Conservation (phyloP, 1,140 invertebrate genomes). For the Phenacoccus solenopsis region DNA sequence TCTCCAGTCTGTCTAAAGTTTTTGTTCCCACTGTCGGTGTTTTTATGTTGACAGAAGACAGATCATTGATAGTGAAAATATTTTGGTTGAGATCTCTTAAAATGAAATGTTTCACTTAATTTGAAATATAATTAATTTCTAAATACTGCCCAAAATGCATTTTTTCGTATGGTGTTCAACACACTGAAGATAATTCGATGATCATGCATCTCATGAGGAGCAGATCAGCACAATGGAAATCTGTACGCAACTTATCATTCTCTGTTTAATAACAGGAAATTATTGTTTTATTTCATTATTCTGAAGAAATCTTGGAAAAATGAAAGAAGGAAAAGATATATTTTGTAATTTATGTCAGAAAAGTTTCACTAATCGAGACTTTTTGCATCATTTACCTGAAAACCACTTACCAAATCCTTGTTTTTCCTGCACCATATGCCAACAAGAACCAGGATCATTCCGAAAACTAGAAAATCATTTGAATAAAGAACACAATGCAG, state of each 20-base stretch:
- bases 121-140: no score
- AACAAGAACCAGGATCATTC: not conserved
- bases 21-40: no score
- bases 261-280: not conserved
- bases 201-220: not conserved
- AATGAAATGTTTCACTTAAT: no score
- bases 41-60: no score
- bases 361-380: not conserved
- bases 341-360: not conserved
- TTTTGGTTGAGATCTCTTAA: no score
- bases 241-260: not conserved
- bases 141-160: not conserved
- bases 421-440: not conserved
- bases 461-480: not conserved
- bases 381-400: not conserved
- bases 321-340: not conserved
- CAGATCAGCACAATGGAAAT: not conserved
- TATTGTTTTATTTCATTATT: not conserved
- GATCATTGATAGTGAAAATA: no score
- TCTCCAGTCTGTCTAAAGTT: no score
- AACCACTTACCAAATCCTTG: not conserved
- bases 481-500: not conserved
- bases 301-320: no score
- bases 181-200: not conserved
- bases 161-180: no score